Base-by-base conservation (phyloP, 2,888 invertebrate species). In the Malacosoma neustria region DNA sequence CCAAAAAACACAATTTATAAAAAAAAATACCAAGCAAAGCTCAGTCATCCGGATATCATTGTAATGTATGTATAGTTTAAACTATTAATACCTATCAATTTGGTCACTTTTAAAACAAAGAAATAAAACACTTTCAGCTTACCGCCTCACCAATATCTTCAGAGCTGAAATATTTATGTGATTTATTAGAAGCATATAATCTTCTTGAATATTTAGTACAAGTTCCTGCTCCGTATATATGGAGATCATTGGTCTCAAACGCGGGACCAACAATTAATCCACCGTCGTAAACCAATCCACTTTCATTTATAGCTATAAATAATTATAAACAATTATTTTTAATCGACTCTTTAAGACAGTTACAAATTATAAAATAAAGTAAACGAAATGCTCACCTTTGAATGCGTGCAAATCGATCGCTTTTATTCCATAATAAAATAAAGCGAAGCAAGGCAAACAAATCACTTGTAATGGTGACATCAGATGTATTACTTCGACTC, bases 141-240 rank as follows among this genome's bases (percentile, higher is more conserved):
- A 92, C 89, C 67, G 87, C 85, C 37, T 86, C 76, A 2, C 92
- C 92, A 32, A 92, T 86, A 57, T 92, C 92, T 35, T 87, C 75
- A 0, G 89, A 80, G 56, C 86, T 87, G 54, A 84, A 91, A 54
- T 88, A 74, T n/a, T 71, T 61, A 44, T 92, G 91, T 9, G 76
- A 59, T 42, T 71, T 68, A 9, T 71, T 56, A 1, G 77, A 71
- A 0, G 90, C 89, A 53, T 87, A 84, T 49, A 89, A 85, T n/a
- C 81, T 79, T 6, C 88, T 72, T 1, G 90, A 88, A 59, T 92
- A 92, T 42, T 88, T 87, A 2, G 89, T 89, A 37, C 89, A 71
- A 0, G 90, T 77, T 1, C 93, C 93, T 2, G 90, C 92, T 0
- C 89, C 92, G 55, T 79, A 90, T 37, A 93, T 89, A 39, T 66